A percentile compares a stretch with the other conserved stretches of the same genome.
phyloP scores from a whole-genome alignment of 2,888 invertebrate species.

The Drosophila stalkeri region DNA sequence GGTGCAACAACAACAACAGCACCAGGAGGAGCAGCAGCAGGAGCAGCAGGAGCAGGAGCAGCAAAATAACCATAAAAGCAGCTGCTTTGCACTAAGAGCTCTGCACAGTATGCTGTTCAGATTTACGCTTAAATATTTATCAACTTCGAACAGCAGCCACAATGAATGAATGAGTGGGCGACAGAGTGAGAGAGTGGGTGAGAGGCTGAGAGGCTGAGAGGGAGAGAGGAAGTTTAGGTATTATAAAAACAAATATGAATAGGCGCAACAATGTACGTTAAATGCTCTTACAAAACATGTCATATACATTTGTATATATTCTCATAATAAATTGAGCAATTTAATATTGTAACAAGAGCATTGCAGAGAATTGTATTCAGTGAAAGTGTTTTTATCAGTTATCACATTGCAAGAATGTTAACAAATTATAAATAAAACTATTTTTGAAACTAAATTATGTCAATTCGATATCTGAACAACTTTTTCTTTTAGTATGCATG shows the following conservation, averaged over 20 bases:
- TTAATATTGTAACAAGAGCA: not conserved
- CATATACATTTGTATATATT: not conserved
- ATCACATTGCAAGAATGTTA: not conserved
- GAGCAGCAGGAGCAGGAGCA: slow-evolving; percentile 23
- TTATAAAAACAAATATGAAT: slow-evolving; percentile 4
- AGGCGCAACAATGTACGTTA: not conserved
- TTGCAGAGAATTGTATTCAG: not conserved
- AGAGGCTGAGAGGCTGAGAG: no score
- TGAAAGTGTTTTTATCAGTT: no score
- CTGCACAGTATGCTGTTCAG: slow-evolving; percentile 33
- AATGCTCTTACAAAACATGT: slow-evolving; percentile 1
- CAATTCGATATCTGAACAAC: no score
- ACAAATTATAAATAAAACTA: not conserved
- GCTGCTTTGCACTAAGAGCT: slow-evolving; percentile 45
- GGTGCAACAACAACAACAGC: slow-evolving; percentile 20
- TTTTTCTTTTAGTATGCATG: no score
- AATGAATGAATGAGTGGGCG: not conserved
- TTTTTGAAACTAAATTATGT: no score
- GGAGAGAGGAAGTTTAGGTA: not conserved
- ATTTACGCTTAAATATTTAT: slow-evolving; percentile 70
- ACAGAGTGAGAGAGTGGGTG: no score
- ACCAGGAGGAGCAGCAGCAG: slow-evolving; percentile 11
- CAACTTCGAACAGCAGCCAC: slow-evolving; percentile 52
- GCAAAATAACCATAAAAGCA: slow-evolving; percentile 51
- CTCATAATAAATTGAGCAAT: not conserved